These are phyloP conservation scores for Volucella inanis DNA, from an alignment of 2,888 invertebrate genomes.

Conservation along the genomic window DNA sequence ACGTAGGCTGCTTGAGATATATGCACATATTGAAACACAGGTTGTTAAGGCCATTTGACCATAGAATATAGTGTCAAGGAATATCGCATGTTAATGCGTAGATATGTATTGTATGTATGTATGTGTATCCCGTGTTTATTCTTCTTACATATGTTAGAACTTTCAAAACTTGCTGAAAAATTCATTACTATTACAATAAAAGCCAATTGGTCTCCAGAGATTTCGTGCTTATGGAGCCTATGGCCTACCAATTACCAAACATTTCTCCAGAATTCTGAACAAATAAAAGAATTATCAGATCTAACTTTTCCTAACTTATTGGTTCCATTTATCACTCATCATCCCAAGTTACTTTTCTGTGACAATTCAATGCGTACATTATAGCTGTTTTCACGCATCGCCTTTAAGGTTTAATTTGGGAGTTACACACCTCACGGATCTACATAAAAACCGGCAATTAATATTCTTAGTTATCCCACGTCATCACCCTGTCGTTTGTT, in stretches of 20 bases:
- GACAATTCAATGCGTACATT: conserved; percentile 31
- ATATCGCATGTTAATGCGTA: too few species aligned
- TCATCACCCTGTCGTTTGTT: conserved; percentile 56
- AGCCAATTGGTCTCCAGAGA: too few species aligned
- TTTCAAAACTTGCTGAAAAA: too few species aligned
- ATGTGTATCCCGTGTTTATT: too few species aligned
- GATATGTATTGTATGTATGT: too few species aligned
- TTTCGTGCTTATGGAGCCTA: too few species aligned
- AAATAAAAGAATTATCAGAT: conserved; percentile 33
- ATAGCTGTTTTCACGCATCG: conserved; percentile 67
- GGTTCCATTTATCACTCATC: conserved; percentile 53
- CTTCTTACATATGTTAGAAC: too few species aligned
- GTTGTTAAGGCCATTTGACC: too few species aligned
- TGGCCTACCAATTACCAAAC: neutral
- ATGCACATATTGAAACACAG: too few species aligned
- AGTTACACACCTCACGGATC: conserved; percentile 12
- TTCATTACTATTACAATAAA: too few species aligned
- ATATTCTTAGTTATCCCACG: conserved; percentile 64
- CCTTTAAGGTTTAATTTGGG: conserved; percentile 39
- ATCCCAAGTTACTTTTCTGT: conserved; percentile 40
- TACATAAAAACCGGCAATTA: conserved; percentile 65
- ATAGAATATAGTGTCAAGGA: too few species aligned
- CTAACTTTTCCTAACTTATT: conserved; percentile 45
- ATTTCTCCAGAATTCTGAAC: neutral
- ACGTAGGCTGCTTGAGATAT: too few species aligned